Conservation (phyloP, 1,140 invertebrate species). For the Cardiocondyla obscurior region DNA sequence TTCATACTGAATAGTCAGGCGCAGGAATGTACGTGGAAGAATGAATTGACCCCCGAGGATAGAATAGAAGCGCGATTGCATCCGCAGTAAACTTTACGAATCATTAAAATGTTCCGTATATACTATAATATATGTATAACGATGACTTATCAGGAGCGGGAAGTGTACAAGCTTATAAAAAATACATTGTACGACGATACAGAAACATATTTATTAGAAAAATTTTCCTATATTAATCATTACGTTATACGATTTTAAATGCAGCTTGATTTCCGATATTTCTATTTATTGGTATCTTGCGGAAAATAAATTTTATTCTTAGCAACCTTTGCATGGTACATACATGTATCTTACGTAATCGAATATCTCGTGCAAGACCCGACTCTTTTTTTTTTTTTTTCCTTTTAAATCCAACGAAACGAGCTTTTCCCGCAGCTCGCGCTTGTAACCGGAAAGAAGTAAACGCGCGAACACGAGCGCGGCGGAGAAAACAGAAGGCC, state of each 20-base stretch:
- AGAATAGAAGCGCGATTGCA: slow-evolving; percentile 24
- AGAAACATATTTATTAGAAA: neutral
- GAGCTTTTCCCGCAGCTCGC: slow-evolving; percentile 13
- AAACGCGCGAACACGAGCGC: neutral
- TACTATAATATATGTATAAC: too few species aligned
- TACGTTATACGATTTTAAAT: neutral
- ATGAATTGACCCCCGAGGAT: slow-evolving; percentile 19
- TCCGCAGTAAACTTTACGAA: slow-evolving; percentile 16
- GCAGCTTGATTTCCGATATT: neutral
- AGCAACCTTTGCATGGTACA: neutral
- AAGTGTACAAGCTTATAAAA: neutral
- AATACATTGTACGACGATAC: neutral
- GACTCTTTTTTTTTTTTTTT: slow-evolving; percentile 26
- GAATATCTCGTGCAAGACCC: neutral
- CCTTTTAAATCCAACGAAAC: slow-evolving; percentile 7
- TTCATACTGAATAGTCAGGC: neutral
- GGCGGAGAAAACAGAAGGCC: slow-evolving; percentile 14
- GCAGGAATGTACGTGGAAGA: neutral
- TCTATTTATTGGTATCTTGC: too few species aligned
- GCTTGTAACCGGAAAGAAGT: slow-evolving; percentile 28
- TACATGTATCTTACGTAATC: neutral
- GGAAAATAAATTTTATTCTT: slow-evolving; percentile 1
- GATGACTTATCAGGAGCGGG: slow-evolving; percentile 10
- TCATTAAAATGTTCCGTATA: slow-evolving; percentile 20
- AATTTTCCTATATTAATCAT: slow-evolving; percentile 3